Conservation (phyloP, 2,113 vertebrate species). For the Calidris pugnax region DNA sequence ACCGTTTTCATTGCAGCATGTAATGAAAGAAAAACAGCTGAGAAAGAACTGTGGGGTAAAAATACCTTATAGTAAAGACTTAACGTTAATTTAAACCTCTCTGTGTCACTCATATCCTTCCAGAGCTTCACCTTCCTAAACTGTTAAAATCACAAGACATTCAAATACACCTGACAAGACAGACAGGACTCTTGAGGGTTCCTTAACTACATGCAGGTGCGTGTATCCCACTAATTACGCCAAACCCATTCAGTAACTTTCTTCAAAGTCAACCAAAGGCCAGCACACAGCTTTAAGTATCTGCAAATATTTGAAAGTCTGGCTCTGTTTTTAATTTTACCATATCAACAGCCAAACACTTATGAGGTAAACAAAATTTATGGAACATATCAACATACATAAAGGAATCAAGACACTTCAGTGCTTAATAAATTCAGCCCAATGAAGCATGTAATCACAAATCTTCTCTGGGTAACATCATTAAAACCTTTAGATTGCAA, state of each 20-base stretch:
- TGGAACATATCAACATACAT: not conserved
- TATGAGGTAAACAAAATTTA: not conserved
- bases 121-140: not conserved
- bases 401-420: not conserved
- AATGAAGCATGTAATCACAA: not conserved
- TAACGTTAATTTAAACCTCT: not conserved
- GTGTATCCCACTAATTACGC: not conserved
- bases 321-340: not conserved
- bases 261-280: not conserved
- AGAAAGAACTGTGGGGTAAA: slow-evolving; percentile 12
- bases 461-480: not conserved
- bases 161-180: not conserved
- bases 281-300: not conserved
- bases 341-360: not conserved
- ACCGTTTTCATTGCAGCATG: slow-evolving; percentile 31
- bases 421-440: not conserved
- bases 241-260: not conserved
- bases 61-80: not conserved
- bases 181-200: not conserved
- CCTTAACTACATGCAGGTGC: not conserved
- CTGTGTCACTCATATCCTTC: not conserved
- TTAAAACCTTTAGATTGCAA: not conserved
- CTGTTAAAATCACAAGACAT: not conserved
- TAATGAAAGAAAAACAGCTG: slow-evolving; percentile 50
- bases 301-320: not conserved